These are phyloP conservation scores for Drosophila tripunctata DNA, from an alignment of 2,888 invertebrate species.

Conservation along the genomic window DNA sequence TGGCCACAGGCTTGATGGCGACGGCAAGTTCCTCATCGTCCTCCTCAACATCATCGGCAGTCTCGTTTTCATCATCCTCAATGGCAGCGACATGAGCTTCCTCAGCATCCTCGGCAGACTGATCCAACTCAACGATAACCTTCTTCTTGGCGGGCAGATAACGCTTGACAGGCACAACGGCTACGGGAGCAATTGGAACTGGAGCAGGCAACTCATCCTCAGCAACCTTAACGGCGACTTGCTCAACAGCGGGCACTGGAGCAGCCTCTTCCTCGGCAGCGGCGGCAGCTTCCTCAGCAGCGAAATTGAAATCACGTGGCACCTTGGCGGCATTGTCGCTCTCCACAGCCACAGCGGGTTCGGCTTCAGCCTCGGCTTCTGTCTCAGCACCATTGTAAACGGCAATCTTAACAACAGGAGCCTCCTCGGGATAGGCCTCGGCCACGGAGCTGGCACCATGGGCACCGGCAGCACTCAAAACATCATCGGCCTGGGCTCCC, in stretches of 20 bases:
- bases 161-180: slow-evolving; percentile 72
- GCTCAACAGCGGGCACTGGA: slow-evolving; percentile 42
- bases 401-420: slow-evolving; percentile 64
- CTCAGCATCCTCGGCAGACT: slow-evolving; percentile 70
- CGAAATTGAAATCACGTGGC: slow-evolving; percentile 81
- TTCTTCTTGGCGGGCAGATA: slow-evolving; percentile 82
- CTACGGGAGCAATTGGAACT: slow-evolving; percentile 75
- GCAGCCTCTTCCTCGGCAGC: slow-evolving; percentile 47
- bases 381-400: slow-evolving; percentile 46
- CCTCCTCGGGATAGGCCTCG: slow-evolving; percentile 82
- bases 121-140: slow-evolving; percentile 81
- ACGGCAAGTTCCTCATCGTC: slow-evolving; percentile 66
- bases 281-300: slow-evolving; percentile 66
- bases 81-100: slow-evolving; percentile 60
- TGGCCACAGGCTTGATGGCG: slow-evolving; percentile 62
- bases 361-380: slow-evolving; percentile 43
- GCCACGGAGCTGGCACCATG: slow-evolving; percentile 81
- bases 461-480: slow-evolving; percentile 74
- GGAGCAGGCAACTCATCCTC: slow-evolving; percentile 74
- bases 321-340: slow-evolving; percentile 79
- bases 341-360: slow-evolving; percentile 38
- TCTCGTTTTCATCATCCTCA: slow-evolving; percentile 71
- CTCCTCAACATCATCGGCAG: slow-evolving; percentile 70
- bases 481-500: slow-evolving; percentile 72
- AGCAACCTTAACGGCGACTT: slow-evolving; percentile 40